phyloP scores from a whole-genome alignment of 2,113 vertebrate species.

The Setophaga petechia region DNA sequence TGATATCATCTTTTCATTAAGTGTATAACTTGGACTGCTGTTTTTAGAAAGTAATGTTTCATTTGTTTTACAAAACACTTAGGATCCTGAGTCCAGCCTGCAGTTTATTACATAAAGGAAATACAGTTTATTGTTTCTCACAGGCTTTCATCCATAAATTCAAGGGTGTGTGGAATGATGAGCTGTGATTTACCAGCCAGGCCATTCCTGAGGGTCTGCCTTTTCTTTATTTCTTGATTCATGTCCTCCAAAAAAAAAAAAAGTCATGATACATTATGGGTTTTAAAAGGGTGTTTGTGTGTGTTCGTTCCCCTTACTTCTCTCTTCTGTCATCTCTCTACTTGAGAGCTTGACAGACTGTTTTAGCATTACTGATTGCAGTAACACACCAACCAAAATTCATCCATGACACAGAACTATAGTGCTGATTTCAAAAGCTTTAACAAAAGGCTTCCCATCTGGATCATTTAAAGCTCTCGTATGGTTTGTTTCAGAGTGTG shows the following conservation, averaged over 20 bases:
- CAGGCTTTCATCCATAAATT: neutral
- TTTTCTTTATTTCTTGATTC: constrained; percentile 12
- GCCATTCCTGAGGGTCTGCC: neutral
- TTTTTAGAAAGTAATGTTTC: neutral
- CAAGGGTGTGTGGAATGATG: neutral
- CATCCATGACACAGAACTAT: constrained; percentile 18
- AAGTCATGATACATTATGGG: neutral
- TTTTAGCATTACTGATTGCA: constrained; percentile 58
- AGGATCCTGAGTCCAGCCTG: neutral
- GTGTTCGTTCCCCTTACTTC: neutral
- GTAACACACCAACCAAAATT: constrained; percentile 37
- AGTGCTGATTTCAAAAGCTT: constrained; percentile 48
- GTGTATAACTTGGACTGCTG: neutral
- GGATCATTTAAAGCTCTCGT: constrained; percentile 32
- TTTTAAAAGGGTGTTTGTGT: constrained; percentile 7
- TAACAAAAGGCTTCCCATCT: constrained; percentile 40
- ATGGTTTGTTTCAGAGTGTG: constrained; percentile 54
- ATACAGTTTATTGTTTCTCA: neutral
- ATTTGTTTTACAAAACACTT: neutral
- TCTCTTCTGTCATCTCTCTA: constrained; percentile 24
- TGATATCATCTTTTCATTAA: neutral
- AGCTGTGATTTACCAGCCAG: neutral
- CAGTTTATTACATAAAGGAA: neutral
- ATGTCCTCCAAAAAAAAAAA: neutral
- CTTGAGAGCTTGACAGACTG: constrained; percentile 24